Base-by-base conservation (phyloP, 2,113 vertebrate genomes). In the Mionectes macconnelli region DNA sequence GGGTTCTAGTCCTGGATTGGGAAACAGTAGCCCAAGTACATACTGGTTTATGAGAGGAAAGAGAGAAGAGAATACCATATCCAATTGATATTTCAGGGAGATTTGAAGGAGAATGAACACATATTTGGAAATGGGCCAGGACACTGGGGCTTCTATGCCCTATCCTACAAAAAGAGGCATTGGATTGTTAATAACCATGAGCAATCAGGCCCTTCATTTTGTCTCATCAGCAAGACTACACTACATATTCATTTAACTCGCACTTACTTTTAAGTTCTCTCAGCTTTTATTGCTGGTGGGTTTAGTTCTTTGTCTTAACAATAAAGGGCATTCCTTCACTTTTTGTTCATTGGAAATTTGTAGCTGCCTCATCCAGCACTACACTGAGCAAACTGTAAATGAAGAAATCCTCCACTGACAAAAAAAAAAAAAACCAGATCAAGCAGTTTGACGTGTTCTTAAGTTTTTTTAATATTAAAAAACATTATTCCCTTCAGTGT, bases 141-240 rank as follows among this genome's bases (percentile, higher is more conserved):
- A 87, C 60, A 82, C 84, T 64, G 70, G 53, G 62, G 78, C 44
- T 87, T 12, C 85, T 42, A 1, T 6, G 28, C n/a, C 53, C 20
- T 87, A 73, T 23, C 40, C 49, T 66, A 93, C 62, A 94, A 89
- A 93, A 85, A 87, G 62, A 55, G 22, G 44, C 78, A 96, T 79
- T 82, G 67, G 87, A 75, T 59, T 90, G 66, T 72, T 95, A 95
- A 96, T 78, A 91, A 87, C 77, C 92, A 75, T 91, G 79, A 85
- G 70, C 62, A 78, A 44, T 60, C 84, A 56, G 44, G 22, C n/a
- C 33, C 44, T 84, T 55, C 24, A 0, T 56, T 75, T 87, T 79
- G 9, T 78, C 82, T 79, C 66, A 85, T 87, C 87, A 90, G 82
- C 70, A 85, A 82, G 37, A 56, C 20, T 53, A 68, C n/a, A 25